Base-by-base conservation (phyloP, 2,797 vertebrate species). In the Champsocephalus esox region DNA sequence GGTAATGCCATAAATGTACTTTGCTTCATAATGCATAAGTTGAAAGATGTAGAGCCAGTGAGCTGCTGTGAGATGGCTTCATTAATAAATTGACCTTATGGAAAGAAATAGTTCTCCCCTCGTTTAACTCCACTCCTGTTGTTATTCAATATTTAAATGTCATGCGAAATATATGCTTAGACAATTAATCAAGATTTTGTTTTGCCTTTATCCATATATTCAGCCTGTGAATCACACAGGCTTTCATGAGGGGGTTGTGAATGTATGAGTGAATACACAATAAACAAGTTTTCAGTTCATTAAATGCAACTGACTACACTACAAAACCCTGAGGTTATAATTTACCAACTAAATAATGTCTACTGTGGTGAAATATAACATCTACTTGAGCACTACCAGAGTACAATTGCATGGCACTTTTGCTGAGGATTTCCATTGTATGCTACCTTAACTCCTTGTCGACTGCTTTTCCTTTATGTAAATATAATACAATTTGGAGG, bases 1-100 rank as follows among this genome's bases (percentile, higher is more conserved):
- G 69, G 28, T 69, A 48, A 80, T 66, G 62, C 64, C 59, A 67
- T 49, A 32, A 68, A 54, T 87, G 70, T 79, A 68, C 43, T 70
- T 59, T 62, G 48, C 59, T 76, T 72, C 55, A 51, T 45, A 66
- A 62, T 49, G 38, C 19, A 79, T 9, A 74, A 74, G 44, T 77
- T 73, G 52, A 66, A 24, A 48, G 11, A 64, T 63, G 43, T 12
- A 24, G 44, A 73, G 51, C 45, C 24, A 38, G 58, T 50, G 52
- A 43, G 45, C 59, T 81, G 64, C 76, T 81, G 63, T 62, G 45
- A 77, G 66, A 73, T 62, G 48, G 61, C 54, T 80, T 80, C 66
- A 75, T 79, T 73, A 76, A 87, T 85, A 84, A 77, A 83, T 54
- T n/a, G 9, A 58, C 48, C 48, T 46, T 16, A 17, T 66, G 71